These are phyloP conservation scores for Coryphaenoides rupestris DNA, from an alignment of 2,113 vertebrate species.

Conservation along the genomic window DNA sequence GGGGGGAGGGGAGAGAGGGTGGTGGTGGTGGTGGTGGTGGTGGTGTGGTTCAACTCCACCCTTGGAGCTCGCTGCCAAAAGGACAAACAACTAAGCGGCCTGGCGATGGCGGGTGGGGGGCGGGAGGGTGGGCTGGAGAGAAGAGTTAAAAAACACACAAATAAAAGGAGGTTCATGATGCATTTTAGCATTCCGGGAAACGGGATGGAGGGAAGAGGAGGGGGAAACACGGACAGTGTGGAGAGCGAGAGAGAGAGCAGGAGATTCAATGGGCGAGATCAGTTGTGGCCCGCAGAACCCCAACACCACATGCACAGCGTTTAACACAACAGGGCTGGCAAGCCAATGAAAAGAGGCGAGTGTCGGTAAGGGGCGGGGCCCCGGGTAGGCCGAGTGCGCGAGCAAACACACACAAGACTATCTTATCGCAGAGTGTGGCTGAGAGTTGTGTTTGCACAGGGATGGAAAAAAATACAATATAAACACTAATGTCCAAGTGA, in stretches of 20 bases:
- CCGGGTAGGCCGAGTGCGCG: constrained; percentile 42
- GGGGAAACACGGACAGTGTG: constrained; percentile 21
- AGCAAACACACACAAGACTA: constrained; percentile 46
- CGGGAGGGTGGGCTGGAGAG: constrained; percentile 44
- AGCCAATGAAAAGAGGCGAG: constrained; percentile 65
- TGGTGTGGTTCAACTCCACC: constrained; percentile 34
- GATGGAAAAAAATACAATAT: constrained; percentile 18
- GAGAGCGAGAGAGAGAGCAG: constrained; percentile 35
- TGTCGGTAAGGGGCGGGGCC: constrained; percentile 44
- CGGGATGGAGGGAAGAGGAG: constrained; percentile 34
- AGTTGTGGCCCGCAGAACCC: constrained; percentile 44
- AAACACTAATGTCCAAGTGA: constrained; percentile 6
- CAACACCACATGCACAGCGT: constrained; percentile 62
- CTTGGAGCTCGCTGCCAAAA: constrained; percentile 46
- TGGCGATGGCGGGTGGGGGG: constrained; percentile 70
- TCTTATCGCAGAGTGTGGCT: constrained; percentile 26
- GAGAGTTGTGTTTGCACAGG: constrained; percentile 48
- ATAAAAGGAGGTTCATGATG: constrained; percentile 40
- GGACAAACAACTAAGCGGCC: constrained; percentile 58
- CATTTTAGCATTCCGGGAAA: constrained; percentile 36
- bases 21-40: constrained; percentile 24
- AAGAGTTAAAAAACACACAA: constrained; percentile 25
- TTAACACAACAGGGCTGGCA: constrained; percentile 59
- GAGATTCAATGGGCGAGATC: constrained; percentile 38
- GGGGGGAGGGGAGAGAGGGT: constrained; percentile 18